Base-by-base conservation (phyloP, 2,113 vertebrate species). In the Elaphurus davidianus region DNA sequence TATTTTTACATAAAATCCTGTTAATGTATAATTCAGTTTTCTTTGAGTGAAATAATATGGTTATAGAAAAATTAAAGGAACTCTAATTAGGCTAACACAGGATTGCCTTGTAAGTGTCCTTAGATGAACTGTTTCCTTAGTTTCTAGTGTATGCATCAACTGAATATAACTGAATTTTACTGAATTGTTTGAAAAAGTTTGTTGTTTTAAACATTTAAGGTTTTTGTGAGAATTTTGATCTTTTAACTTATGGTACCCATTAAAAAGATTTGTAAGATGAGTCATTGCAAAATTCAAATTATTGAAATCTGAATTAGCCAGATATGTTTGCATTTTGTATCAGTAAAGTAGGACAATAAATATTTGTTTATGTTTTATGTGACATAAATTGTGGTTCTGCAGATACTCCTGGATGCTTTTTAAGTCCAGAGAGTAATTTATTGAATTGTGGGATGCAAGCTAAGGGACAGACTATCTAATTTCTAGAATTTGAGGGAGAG, bases 21-120 rank as follows among this genome's bases (percentile, higher is more conserved):
- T 59, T 33, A 57, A 45, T 62, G 60, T 6, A 43, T 62, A 82
- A 87, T 87, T 74, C 57, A 91, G 3, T 93, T 95, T 96, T 95
- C 50, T 82, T 93, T 93, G 60, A 87, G 7, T 93, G 52, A 90
- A 90, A 85, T 85, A 90, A 60, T 81, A 47, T 16, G 55, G 28
- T 71, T 93, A 82, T 33, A 95, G n/a, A 90, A 87, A 95, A 93
- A 85, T 85, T 79, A 59, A 79, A 86, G 59, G 50, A 85, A 57
- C 9, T 57, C 57, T 78, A 81, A 67, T 78, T 79, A 92, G 78
- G 8, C 50, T 86, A 45, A 85, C n/a, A 54, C 33, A 79, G 16
- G 7, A 59, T 89, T 82, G n/a, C 30, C 52, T 93, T 93, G 16
- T 62, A 82, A 95, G 55, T 47, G 30, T 87, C 19, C 25, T 96